Conservation (phyloP, 2,797 vertebrate species). For the Coracias cyanogaster region DNA sequence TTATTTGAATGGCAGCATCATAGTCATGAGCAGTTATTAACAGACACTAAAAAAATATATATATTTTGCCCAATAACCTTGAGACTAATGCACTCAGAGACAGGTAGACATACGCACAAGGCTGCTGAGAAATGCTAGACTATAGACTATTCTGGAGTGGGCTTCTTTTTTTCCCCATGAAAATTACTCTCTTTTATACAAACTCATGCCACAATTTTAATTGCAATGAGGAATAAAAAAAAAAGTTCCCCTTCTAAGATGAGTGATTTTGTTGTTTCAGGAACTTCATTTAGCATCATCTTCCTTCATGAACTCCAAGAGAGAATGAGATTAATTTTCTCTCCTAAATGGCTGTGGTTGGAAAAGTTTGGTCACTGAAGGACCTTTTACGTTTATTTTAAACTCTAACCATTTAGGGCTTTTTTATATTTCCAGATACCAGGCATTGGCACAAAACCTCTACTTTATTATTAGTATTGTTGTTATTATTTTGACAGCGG, state of each 20-base stretch:
- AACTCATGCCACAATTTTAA: not conserved
- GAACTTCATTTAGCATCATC: not conserved
- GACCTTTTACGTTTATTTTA: not conserved
- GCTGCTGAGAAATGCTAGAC: not conserved
- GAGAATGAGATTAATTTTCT: not conserved
- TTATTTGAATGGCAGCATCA: not conserved
- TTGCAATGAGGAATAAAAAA: not conserved
- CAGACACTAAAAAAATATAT: not conserved
- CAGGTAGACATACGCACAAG: not conserved
- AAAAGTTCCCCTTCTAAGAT: not conserved
- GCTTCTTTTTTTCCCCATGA: not conserved
- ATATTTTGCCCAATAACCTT: not conserved
- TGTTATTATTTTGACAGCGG: no score
- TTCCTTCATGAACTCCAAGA: not conserved
- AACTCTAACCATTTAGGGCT: not conserved
- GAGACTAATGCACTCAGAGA: not conserved
- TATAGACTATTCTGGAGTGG: not conserved
- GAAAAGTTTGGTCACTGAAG: not conserved
- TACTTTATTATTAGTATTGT: no score
- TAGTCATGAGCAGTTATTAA: not conserved
- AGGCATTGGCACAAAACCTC: not conserved
- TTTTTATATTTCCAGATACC: not conserved
- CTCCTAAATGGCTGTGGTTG: not conserved
- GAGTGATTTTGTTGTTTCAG: not conserved
- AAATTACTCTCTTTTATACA: not conserved